Percentiles rank a stretch among this genome's conserved stretches.
phyloP scores from a whole-genome alignment of 2,113 vertebrate species.

The Caloenas nicobarica region DNA sequence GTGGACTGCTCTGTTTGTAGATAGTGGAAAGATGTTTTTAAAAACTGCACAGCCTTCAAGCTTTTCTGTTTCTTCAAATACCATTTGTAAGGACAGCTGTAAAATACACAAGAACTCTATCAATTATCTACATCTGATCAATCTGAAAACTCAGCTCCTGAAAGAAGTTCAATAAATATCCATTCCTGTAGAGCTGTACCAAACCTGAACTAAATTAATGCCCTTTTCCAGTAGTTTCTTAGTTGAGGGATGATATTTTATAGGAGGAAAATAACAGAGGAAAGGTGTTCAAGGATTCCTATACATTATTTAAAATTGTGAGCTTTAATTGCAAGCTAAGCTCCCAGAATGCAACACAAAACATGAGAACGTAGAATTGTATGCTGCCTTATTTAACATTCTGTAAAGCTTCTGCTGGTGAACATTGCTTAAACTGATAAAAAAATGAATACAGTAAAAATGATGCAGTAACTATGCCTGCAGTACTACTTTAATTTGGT shows the following conservation, averaged over 20 bases:
- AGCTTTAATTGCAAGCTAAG: neutral
- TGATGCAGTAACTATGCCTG: neutral
- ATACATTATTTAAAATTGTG: neutral
- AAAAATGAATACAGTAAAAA: neutral
- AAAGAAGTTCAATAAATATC: neutral
- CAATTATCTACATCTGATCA: neutral
- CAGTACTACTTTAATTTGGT: neutral
- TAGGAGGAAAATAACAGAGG: neutral
- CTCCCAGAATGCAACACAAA: neutral
- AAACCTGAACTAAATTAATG: neutral
- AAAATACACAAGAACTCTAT: conserved; percentile 34
- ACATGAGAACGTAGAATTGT: neutral
- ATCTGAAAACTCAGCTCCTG: neutral
- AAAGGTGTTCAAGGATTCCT: neutral
- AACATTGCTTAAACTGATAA: neutral
- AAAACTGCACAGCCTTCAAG: conserved; percentile 61
- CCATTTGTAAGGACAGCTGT: conserved; percentile 62
- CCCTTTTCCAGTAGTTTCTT: neutral
- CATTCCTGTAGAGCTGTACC: neutral
- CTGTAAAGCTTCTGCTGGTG: neutral
- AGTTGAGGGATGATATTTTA: neutral
- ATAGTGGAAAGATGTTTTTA: conserved; percentile 47
- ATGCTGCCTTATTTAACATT: neutral
- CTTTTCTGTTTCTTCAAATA: conserved; percentile 60
- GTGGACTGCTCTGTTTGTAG: conserved; percentile 29